Base-by-base conservation (phyloP, 2,888 invertebrate genomes). In the Cataglyphis livida region DNA sequence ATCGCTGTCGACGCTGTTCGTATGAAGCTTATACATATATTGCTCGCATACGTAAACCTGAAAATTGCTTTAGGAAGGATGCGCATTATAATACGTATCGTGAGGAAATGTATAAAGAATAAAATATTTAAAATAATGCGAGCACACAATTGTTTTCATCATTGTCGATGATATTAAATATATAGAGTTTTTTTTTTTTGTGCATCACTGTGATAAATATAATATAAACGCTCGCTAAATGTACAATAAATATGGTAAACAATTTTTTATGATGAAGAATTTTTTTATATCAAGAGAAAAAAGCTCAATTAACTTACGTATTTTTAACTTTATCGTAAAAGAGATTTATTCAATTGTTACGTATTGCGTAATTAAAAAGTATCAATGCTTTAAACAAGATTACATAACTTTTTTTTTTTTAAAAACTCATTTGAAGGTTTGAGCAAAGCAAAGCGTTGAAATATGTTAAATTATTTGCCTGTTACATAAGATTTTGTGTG, bases 21-120 rank as follows among this genome's bases (percentile, higher is more conserved):
- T 82, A 62, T 21, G 57, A 68, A 61, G 70, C 79, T 38, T n/a
- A 78, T n/a, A 78, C 64, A 44, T 59, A 71, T 54, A 71, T 62
- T 62, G 62, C 57, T 62, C 59, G 62, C 57, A 59, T 70, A 70
- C 71, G 84, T 79, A 82, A 87, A 85, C 85, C 89, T 87, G 88
- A 70, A 85, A 90, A 90, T 89, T 86, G 84, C 87, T 84, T 71
- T 81, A 66, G 66, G 57, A 74, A 84, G 68, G 35, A 70, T 65
- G 76, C 65, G 41, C n/a, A 41, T 66, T 59, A 68, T 62, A 41
- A 41, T 68, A 38, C 44, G n/a, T n/a, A 51, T n/a, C 7, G 18
- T 54, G 38, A 44, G 44, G 18, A 44, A 9, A 64, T 65, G 41
- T 61, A 61, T 35, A 41, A n/a, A 12, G 18, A 44, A 62, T 82